Conservation (phyloP, 35 echinoderm and acorn worm species). For the Lytechinus pictus region DNA sequence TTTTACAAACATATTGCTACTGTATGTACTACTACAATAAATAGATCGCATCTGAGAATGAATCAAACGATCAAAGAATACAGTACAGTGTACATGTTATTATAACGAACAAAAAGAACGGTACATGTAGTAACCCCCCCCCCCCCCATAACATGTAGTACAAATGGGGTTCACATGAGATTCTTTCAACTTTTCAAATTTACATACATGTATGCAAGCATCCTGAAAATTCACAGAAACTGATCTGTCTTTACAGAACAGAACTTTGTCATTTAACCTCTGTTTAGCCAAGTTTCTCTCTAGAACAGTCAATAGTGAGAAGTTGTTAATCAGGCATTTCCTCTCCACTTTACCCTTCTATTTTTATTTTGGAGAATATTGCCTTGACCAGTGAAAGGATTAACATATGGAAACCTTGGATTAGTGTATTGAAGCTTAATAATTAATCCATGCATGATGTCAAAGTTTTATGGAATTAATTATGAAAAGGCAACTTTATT, state of each 20-base stretch:
- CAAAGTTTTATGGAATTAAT: neutral
- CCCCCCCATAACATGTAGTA: too few relatives aligned
- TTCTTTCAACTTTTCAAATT: too few relatives aligned
- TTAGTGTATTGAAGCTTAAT: neutral
- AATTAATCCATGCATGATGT: neutral
- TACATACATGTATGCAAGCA: too few relatives aligned
- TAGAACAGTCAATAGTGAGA: neutral
- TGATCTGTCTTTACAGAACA: neutral
- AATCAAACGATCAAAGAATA: too few relatives aligned
- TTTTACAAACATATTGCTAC: too few relatives aligned
- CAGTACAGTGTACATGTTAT: too few relatives aligned
- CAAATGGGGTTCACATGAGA: too few relatives aligned
- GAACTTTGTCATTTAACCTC: neutral
- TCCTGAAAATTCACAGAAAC: too few relatives aligned
- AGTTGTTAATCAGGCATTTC: neutral
- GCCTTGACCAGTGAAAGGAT: neutral
- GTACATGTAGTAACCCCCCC: too few relatives aligned
- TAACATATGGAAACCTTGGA: constrained; percentile 1
- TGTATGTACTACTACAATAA: too few relatives aligned
- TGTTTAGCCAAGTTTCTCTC: neutral
- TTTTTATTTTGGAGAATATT: constrained; percentile 14
- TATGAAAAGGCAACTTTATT: neutral
- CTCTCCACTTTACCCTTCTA: neutral
- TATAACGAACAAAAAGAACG: too few relatives aligned
- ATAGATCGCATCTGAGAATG: too few relatives aligned